Percentiles rank a stretch among this genome's conserved stretches.
These are phyloP conservation scores for Sebastes steindachneri DNA, from an alignment of 2,797 vertebrate species.

Conservation along the genomic window DNA sequence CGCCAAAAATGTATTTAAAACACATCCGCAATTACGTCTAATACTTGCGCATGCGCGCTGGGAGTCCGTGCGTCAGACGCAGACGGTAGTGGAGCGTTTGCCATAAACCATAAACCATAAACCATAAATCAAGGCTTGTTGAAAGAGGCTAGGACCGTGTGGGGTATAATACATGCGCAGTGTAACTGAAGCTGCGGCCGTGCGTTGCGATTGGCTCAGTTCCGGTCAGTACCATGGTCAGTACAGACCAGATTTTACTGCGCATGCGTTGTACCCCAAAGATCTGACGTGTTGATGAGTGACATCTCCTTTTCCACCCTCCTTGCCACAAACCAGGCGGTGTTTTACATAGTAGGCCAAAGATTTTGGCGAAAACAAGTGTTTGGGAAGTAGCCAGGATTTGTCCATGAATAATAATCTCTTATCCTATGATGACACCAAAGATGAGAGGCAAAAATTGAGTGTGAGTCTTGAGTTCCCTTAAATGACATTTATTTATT, in stretches of 20 bases:
- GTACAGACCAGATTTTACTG: neutral
- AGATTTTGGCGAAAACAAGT: neutral
- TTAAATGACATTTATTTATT: constrained; percentile 83
- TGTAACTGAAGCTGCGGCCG: too few species aligned
- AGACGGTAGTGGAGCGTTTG: too few species aligned
- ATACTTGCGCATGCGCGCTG: too few species aligned
- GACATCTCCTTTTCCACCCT: neutral
- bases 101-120: too few species aligned
- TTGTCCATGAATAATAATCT: neutral
- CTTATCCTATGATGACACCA: neutral
- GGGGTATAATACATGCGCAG: too few species aligned
- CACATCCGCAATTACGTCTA: neutral
- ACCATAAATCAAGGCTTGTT: too few species aligned
- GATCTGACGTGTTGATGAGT: neutral
- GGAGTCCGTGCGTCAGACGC: too few species aligned
- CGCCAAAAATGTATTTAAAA: neutral
- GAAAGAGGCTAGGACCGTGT: too few species aligned
- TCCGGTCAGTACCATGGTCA: neutral
- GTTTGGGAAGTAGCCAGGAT: neutral
- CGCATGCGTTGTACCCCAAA: neutral
- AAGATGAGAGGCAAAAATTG: constrained; percentile 17
- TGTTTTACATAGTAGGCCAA: too few species aligned
- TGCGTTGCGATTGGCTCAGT: neutral
- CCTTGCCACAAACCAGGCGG: neutral
- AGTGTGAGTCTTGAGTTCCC: constrained; percentile 57